Conservation (phyloP, 2,888 invertebrate genomes). For the Drosophila flavopinicola region DNA sequence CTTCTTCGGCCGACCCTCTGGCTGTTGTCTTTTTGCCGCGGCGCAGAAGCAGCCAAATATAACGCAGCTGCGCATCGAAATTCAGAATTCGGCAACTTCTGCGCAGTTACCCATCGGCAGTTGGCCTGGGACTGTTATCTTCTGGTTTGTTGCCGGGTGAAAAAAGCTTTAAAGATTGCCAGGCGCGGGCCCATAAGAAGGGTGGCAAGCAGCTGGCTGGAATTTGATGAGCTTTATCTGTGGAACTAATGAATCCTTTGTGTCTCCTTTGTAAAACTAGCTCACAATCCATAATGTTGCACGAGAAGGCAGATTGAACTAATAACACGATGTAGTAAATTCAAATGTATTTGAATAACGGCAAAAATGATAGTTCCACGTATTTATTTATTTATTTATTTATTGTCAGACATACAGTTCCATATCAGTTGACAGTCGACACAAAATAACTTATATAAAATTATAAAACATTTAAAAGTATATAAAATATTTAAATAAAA, state of each 20-base stretch:
- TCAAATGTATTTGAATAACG: too few relatives aligned
- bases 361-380: too few relatives aligned
- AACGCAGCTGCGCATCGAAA: constrained; percentile 70
- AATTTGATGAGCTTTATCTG: constrained; percentile 49
- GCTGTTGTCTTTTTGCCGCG: constrained; percentile 21
- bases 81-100: constrained; percentile 58
- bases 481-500: too few relatives aligned
- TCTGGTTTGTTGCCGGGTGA: constrained; percentile 25
- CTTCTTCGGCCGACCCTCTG: constrained; percentile 33
- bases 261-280: constrained; percentile 1
- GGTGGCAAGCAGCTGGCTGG: constrained; percentile 43
- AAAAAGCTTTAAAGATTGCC: constrained; percentile 28
- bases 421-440: too few relatives aligned
- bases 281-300: neutral
- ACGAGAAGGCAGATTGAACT: too few relatives aligned
- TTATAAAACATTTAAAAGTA: too few relatives aligned
- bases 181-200: constrained; percentile 9
- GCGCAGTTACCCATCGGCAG: constrained; percentile 42
- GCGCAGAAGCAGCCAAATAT: constrained; percentile 36
- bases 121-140: constrained; percentile 45
- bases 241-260: constrained; percentile 30
- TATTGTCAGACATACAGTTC: too few relatives aligned
- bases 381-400: too few relatives aligned
- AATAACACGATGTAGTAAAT: neutral
- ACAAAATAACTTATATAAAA: too few relatives aligned